Percentiles rank a stretch among this genome's conserved stretches.
phyloP scores from a whole-genome alignment of 2,888 invertebrate species.

The Dolomedes plantarius region DNA sequence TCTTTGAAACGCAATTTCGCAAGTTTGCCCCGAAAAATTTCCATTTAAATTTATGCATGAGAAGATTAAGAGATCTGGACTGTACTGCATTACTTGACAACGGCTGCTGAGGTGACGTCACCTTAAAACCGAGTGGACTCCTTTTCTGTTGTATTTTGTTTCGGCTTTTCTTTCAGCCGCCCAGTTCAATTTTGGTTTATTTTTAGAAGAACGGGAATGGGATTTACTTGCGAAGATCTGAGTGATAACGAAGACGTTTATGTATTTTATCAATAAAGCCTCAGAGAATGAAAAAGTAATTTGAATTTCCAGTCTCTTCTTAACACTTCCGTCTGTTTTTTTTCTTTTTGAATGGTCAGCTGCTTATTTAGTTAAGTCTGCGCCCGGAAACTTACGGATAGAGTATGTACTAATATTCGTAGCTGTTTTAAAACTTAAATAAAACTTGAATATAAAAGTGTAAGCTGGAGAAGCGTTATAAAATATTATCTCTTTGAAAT shows the following conservation, averaged over 20 bases:
- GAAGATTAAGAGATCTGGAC: constrained; percentile 68
- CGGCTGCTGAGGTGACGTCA: constrained; percentile 39
- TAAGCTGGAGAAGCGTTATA: no score
- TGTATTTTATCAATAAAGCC: constrained; percentile 57
- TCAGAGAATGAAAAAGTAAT: constrained; percentile 39
- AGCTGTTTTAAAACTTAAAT: no score
- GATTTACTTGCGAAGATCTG: constrained; percentile 43
- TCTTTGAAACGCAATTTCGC: constrained; percentile 66
- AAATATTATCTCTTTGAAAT: no score
- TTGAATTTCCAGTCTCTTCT: no score
- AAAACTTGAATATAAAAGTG: no score
- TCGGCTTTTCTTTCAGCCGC: constrained; percentile 12
- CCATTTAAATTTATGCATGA: constrained; percentile 72
- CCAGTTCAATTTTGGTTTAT: constrained; percentile 60
- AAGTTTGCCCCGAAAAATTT: constrained; percentile 66
- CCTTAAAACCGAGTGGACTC: constrained; percentile 27
- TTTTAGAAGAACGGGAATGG: constrained; percentile 32
- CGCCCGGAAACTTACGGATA: no score
- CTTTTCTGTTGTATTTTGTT: constrained; percentile 36
- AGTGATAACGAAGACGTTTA: constrained; percentile 59
- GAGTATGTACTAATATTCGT: no score
- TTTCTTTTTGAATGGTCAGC: no score
- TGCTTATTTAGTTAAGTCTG: no score
- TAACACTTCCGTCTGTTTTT: no score
- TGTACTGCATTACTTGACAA: constrained; percentile 59